Conservation (phyloP, 2,888 invertebrate species). For the Eristalis arbustorum region DNA sequence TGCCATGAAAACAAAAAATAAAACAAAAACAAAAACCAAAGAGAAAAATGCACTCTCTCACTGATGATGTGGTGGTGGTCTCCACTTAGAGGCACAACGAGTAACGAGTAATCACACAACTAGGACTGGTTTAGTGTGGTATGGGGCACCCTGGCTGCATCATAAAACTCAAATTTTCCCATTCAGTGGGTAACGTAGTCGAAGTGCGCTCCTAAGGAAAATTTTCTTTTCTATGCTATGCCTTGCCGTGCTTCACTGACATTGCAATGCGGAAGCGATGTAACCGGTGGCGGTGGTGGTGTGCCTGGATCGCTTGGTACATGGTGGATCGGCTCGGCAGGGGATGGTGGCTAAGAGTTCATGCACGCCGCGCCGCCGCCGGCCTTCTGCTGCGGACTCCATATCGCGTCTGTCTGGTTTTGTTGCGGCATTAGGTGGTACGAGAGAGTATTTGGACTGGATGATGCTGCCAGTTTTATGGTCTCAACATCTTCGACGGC, state of each 20-base stretch:
- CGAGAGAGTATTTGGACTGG: slow-evolving; percentile 17
- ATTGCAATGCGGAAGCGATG: slow-evolving; percentile 69
- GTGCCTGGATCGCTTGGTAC: slow-evolving; percentile 1
- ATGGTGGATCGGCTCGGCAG: background rate
- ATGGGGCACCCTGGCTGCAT: slow-evolving; percentile 15
- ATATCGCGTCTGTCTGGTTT: slow-evolving; percentile 46
- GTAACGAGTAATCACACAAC: background rate
- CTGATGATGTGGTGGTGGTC: background rate
- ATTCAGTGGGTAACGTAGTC: slow-evolving; percentile 63
- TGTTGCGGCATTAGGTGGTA: slow-evolving; percentile 2
- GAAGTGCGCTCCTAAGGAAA: slow-evolving; percentile 35
- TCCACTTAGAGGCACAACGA: background rate
- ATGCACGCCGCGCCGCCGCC: background rate
- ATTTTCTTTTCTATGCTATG: slow-evolving; percentile 69
- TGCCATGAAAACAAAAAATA: slow-evolving; percentile 1
- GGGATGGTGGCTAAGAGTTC: slow-evolving; percentile 18
- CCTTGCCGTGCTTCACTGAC: slow-evolving; percentile 65
- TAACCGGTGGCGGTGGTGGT: slow-evolving; percentile 25
- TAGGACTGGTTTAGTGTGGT: slow-evolving; percentile 43
- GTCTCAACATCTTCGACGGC: slow-evolving; percentile 19
- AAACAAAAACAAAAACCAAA: background rate
- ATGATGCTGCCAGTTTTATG: slow-evolving; percentile 47
- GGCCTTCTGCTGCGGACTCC: background rate
- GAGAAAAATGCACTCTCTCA: slow-evolving; percentile 5
- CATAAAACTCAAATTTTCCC: slow-evolving; percentile 20